These are phyloP conservation scores for Morpho deidamia DNA, from an alignment of 2,888 invertebrate genomes.

Conservation along the genomic window DNA sequence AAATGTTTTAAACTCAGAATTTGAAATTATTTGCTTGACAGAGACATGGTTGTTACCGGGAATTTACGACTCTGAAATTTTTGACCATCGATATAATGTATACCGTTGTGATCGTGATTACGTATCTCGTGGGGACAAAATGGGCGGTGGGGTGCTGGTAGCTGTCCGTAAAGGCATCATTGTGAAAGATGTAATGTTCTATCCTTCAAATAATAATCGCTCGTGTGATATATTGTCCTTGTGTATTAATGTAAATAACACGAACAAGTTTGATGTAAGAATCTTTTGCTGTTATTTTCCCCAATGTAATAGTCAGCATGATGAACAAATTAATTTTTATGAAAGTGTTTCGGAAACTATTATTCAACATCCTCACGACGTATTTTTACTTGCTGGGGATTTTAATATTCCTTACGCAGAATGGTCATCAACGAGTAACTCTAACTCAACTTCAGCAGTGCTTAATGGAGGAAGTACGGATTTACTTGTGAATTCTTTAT, in stretches of 20 bases:
- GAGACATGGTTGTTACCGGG: slow-evolving; percentile 1
- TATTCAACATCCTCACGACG: not conserved
- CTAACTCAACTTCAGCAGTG: no score
- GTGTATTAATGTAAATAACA: no score
- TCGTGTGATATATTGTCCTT: not conserved
- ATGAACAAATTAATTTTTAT: not conserved
- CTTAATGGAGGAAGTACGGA: no score
- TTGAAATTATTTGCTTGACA: not conserved
- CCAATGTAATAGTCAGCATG: not conserved
- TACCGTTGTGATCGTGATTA: slow-evolving; percentile 4
- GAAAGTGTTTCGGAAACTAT: not conserved
- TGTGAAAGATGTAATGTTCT: not conserved
- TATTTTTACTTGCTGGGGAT: not conserved
- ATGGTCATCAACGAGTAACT: not conserved
- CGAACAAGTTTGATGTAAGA: not conserved
- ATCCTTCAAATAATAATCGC: not conserved
- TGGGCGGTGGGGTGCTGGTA: not conserved
- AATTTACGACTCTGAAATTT: not conserved
- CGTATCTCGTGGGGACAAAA: not conserved
- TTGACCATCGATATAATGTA: not conserved
- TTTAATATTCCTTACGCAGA: not conserved
- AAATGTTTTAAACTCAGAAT: not conserved
- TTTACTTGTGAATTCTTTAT: no score
- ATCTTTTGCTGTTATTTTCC: not conserved
- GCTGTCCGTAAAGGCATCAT: not conserved